These are phyloP conservation scores for Gallirallus australis DNA, from an alignment of 2,797 vertebrate species.

Conservation along the genomic window DNA sequence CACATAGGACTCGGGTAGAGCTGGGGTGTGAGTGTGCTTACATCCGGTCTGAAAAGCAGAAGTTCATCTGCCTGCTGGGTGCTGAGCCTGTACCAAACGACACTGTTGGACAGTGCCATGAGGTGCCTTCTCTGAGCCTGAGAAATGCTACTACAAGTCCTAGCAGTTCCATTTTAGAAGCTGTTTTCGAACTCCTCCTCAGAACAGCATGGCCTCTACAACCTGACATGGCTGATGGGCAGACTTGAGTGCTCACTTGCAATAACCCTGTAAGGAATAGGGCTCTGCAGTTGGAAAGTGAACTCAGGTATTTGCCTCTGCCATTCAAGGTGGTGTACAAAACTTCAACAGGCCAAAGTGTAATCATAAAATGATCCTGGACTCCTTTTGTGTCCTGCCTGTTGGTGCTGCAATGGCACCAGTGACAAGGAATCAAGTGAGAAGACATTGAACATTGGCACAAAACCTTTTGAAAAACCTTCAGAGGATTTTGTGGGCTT, in stretches of 20 bases:
- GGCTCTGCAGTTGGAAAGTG: neutral
- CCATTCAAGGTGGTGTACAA: neutral
- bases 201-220: neutral
- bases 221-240: fast-evolving
- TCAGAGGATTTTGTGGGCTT: neutral
- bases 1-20: neutral
- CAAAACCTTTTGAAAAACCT: neutral
- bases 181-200: neutral
- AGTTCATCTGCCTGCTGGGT: neutral
- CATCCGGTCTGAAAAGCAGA: neutral
- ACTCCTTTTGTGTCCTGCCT: neutral
- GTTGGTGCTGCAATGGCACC: neutral
- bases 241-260: neutral
- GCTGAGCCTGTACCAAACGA: neutral
- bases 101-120: neutral
- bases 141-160: neutral
- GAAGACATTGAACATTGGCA: neutral
- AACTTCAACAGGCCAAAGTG: neutral
- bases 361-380: neutral
- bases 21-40: neutral
- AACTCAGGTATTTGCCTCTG: neutral
- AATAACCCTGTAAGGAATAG: neutral
- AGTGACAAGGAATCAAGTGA: neutral
- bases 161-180: neutral
- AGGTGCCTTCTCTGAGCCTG: neutral